Percentiles rank a stretch among this genome's conserved stretches.
These are phyloP conservation scores for Eupeodes corollae DNA, from an alignment of 1,140 invertebrate species.

Conservation along the genomic window DNA sequence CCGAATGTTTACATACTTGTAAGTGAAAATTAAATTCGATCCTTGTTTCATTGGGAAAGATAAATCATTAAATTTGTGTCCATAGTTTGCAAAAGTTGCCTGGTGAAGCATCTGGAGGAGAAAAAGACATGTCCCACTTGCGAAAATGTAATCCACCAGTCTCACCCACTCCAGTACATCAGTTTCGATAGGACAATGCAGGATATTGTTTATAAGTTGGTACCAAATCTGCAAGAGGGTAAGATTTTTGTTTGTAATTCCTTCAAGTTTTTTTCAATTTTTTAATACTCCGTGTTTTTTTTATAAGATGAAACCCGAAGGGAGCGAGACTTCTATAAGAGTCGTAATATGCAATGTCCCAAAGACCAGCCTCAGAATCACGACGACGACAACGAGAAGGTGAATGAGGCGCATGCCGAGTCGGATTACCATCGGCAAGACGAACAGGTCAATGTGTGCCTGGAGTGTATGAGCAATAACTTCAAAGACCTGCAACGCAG, in stretches of 20 bases:
- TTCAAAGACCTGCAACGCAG: conserved; percentile 74
- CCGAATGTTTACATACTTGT: conserved; percentile 96
- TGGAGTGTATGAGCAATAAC: conserved; percentile 76
- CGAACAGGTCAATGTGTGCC: conserved; percentile 88
- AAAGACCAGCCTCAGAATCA: conserved; percentile 68
- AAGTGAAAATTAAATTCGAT: conserved; percentile 38
- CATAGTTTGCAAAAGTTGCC: conserved; percentile 91
- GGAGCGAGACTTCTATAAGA: conserved; percentile 77
- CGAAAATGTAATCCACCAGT: conserved; percentile 93
- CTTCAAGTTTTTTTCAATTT: not conserved
- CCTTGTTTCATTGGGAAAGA: not conserved
- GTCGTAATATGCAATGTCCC: conserved; percentile 72
- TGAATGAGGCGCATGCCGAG: conserved; percentile 57
- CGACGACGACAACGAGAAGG: conserved; percentile 34
- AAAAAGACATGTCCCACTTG: conserved; percentile 96
- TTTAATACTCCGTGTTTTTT: conserved; percentile 3
- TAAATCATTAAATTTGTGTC: conserved; percentile 17
- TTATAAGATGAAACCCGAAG: conserved; percentile 71
- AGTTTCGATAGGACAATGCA: conserved; percentile 97
- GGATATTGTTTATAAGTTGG: conserved; percentile 96
- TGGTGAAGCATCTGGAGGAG: conserved; percentile 94
- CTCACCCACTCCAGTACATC: conserved; percentile 91
- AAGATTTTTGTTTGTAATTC: conserved; percentile 19
- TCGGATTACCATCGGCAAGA: conserved; percentile 87
- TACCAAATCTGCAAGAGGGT: conserved; percentile 85